These are phyloP conservation scores for Xenopus borealis DNA, from an alignment of 2,113 vertebrate species.

Conservation along the genomic window DNA sequence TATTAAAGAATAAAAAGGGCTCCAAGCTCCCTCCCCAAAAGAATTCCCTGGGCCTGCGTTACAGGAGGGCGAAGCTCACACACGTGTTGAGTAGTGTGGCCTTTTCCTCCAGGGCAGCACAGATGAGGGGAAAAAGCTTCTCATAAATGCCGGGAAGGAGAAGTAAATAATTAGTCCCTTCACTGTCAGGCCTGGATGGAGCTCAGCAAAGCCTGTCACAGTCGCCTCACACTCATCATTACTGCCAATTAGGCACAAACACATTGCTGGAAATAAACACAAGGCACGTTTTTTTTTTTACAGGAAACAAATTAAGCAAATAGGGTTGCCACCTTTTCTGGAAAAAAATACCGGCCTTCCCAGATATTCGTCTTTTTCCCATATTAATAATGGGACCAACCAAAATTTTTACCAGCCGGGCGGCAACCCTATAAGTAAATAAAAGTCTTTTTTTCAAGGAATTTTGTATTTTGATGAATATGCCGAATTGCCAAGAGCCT, in stretches of 20 bases:
- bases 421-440: too few species aligned
- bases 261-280: not conserved
- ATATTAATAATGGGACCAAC: too few species aligned
- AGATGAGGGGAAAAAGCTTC: not conserved
- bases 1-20: slow-evolving; percentile 37
- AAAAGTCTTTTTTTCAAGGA: too few species aligned
- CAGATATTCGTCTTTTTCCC: too few species aligned
- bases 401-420: too few species aligned
- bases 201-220: not conserved
- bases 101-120: slow-evolving; percentile 1
- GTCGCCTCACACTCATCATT: not conserved
- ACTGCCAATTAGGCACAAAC: too few species aligned
- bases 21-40: slow-evolving; percentile 5
- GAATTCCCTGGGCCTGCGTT: slow-evolving; percentile 11
- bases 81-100: slow-evolving; percentile 8
- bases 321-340: too few species aligned
- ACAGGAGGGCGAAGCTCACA: not conserved
- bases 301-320: too few species aligned
- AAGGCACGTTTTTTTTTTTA: not conserved
- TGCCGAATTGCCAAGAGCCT: too few species aligned
- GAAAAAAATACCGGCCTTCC: too few species aligned
- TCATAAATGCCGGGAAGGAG: slow-evolving; percentile 18
- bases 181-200: slow-evolving; percentile 23
- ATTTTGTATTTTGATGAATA: too few species aligned
- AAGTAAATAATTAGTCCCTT: slow-evolving; percentile 34